Percentiles rank a stretch among this genome's conserved stretches.
Conservation (phyloP, 2,113 vertebrate species). For the Orycteropus afer region DNA sequence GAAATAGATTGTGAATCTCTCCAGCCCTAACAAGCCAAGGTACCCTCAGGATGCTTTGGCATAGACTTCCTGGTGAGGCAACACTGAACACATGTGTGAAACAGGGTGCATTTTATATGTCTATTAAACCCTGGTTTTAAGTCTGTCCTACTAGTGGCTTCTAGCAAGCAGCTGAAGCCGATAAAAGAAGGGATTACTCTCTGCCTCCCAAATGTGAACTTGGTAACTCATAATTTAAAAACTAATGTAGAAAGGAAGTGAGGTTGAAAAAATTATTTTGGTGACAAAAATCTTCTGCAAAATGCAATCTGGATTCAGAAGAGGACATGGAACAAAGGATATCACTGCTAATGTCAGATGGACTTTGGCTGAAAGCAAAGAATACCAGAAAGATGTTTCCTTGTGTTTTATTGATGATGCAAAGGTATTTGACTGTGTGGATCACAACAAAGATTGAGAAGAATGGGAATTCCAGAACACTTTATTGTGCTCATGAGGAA, state of each 20-base stretch:
- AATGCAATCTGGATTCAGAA: too few species aligned
- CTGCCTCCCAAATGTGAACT: background rate
- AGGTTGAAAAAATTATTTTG: background rate
- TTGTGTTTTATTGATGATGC: too few species aligned
- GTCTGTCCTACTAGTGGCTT: background rate
- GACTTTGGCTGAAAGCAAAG: too few species aligned
- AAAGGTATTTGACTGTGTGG: too few species aligned
- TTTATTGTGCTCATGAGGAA: too few species aligned
- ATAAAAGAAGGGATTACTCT: background rate
- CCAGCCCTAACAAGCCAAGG: background rate
- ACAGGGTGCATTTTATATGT: background rate
- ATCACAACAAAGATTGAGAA: too few species aligned
- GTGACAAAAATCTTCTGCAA: too few species aligned
- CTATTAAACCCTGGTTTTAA: background rate
- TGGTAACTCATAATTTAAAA: constrained; percentile 34
- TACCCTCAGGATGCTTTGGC: background rate
- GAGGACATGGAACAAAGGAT: too few species aligned
- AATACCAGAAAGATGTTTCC: too few species aligned
- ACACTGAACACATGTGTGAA: background rate
- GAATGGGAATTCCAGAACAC: too few species aligned
- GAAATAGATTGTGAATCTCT: background rate
- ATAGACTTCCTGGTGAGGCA: background rate
- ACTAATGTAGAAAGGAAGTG: background rate
- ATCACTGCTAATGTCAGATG: too few species aligned
- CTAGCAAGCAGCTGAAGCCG: background rate